Evolutionary conservation across 2,113 vertebrate species (phyloP), one percentile per base, ranked within the genome.

Genomic region (Zootoca vivipara): DNA sequence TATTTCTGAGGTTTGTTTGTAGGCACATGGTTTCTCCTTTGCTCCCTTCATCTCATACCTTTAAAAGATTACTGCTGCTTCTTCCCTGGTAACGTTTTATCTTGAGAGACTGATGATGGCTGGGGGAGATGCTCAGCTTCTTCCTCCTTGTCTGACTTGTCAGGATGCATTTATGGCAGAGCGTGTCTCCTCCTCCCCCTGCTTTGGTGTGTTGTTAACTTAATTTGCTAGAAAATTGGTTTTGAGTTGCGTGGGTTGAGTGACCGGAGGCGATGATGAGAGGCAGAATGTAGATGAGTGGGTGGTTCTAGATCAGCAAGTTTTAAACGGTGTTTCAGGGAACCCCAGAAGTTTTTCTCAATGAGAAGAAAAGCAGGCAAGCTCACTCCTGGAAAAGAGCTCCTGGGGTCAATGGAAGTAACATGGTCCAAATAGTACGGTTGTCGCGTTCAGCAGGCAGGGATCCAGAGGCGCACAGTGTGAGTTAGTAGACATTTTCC

Each of bases 1-100:
- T 88, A 83, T 64, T 78, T 33, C 0, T 4, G 38, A 18, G 12
- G 24, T 65, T 7, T 26, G 42, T 12, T 5, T 52, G 22, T 69
- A 18, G 18, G 0, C 52, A 46, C 67, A 74, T 35, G 56, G 38
- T 70, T 28, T 20, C 24, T 73, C 18, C 28, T 72, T 62, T 69
- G 7, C 30, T 16, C 28, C 62, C 90, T 91, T 81, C 86, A 70
- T 91, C 83, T 78, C n/a, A n/a, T 88, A 86, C 74, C 78, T 93
- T 70, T 35, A 0, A 70, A 35, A 30, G 22, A 33, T 7, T 18
- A 24, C 56, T 26, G 67, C 26, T 30, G 10, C 40, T 33, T 28
- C 40, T 67, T 86, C 64, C 30, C 2, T 6, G 62, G 30, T 30
- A 56, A 33, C 15, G 1, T 79, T 74, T 26, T 35, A 7, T 62